phyloP scores from a whole-genome alignment of 92 coral and sea anemone genomes.

The Paragorgia papillata region DNA sequence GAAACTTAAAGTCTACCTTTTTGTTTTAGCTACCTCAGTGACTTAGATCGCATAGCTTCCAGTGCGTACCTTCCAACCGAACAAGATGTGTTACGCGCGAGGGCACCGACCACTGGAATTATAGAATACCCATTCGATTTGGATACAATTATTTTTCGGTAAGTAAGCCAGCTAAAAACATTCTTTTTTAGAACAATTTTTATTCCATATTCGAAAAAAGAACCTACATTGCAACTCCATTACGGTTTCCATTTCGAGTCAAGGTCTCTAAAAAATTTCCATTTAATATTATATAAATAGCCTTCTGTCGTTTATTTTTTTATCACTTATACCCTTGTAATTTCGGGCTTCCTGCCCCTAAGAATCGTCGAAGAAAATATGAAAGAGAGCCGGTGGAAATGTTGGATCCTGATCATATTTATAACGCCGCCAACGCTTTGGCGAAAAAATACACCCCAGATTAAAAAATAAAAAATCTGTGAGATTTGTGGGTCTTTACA shows the following conservation, averaged over 20 bases:
- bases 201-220: too few species aligned
- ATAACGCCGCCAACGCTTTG: constrained; percentile 48
- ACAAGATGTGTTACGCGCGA: constrained; percentile 95
- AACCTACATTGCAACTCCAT: background rate
- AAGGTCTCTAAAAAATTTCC: background rate
- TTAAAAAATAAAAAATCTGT: constrained; percentile 38
- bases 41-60: constrained; percentile 88
- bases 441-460: constrained; percentile 32
- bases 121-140: constrained; percentile 98
- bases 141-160: constrained; percentile 99
- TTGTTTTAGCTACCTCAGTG: constrained; percentile 83
- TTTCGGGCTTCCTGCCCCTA: constrained; percentile 33
- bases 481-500: constrained; percentile 39
- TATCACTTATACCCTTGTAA: constrained; percentile 21
- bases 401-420: too few species aligned
- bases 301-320: background rate
- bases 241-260: background rate
- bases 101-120: constrained; percentile 98
- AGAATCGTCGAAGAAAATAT: too few species aligned
- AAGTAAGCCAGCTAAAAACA: constrained; percentile 44
- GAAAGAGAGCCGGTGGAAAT: too few species aligned
- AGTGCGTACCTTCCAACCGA: constrained; percentile 94
- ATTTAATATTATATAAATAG: constrained; percentile 37
- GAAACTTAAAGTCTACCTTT: background rate
- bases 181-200: background rate